A percentile compares a stretch with the other conserved stretches of the same genome.
Conservation (phyloP, 2,888 invertebrate species). For the Metellina segmentata region DNA sequence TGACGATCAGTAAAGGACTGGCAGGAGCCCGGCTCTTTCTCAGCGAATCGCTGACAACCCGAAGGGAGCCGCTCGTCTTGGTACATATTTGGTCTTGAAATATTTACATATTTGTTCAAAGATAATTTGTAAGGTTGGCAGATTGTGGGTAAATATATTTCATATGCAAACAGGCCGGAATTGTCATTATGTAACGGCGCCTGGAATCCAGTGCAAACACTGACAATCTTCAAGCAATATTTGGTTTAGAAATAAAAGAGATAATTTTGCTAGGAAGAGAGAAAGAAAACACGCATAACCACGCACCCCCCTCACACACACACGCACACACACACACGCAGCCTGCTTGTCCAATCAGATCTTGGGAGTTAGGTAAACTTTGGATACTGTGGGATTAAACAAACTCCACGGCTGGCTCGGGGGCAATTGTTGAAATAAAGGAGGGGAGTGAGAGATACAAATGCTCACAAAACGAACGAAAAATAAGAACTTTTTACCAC, state of each 20-base stretch:
- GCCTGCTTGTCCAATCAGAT: conserved; percentile 75
- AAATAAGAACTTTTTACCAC: conserved; percentile 76
- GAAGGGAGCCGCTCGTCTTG: conserved; percentile 73
- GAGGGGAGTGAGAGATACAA: conserved; percentile 72
- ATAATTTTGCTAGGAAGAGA: conserved; percentile 74
- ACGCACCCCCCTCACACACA: conserved; percentile 25
- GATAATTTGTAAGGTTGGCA: conserved; percentile 77
- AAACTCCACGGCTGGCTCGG: conserved; percentile 72
- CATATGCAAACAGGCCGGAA: conserved; percentile 77
- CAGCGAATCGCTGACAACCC: conserved; percentile 61
- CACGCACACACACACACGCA: conserved; percentile 67
- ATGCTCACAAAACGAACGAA: conserved; percentile 68
- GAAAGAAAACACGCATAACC: conserved; percentile 75
- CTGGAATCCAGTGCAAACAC: conserved; percentile 76
- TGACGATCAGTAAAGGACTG: conserved; percentile 73
- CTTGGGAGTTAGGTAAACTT: conserved; percentile 76
- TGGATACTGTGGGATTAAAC: conserved; percentile 76
- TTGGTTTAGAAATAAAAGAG: conserved; percentile 77
- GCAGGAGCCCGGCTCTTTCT: conserved; percentile 57
- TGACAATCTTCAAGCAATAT: conserved; percentile 77
- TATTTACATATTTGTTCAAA: conserved; percentile 77
- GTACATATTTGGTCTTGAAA: conserved; percentile 77
- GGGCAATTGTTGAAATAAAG: conserved; percentile 76
- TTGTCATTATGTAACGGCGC: conserved; percentile 77
- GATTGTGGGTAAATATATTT: conserved; percentile 77